Base-by-base conservation (phyloP, 2,113 vertebrate species). In the Vulpes lagopus region DNA sequence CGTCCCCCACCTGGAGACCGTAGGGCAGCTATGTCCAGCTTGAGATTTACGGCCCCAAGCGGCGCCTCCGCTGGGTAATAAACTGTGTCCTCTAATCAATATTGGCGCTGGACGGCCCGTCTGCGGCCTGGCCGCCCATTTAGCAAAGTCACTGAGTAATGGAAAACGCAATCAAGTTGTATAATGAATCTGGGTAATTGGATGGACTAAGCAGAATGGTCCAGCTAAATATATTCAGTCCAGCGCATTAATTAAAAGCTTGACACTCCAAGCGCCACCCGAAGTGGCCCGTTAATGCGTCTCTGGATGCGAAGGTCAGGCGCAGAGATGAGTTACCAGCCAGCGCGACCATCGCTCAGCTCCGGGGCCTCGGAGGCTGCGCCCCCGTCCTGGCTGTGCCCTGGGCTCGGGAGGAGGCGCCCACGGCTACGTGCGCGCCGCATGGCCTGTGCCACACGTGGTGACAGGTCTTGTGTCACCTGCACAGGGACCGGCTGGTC, bases 141-240 rank as follows among this genome's bases (percentile, higher is more conserved):
- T 91, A 95, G 92, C 94, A 96, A 92, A 96, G 95, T 92, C 92
- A 53, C 95, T 5, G 53, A 55, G 89, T 87, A 60, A 97, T 74
- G 92, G 97, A 76, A 94, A 94, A 98, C 0, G 27, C 94, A 94
- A 94, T 76, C 35, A 30, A 89, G 74, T 69, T 62, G 95, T 79
- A 83, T 91, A 93, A 95, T 93, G 96, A 97, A 94, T 71, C 67
- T 59, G 80, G 67, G 89, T 95, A 87, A 97, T 96, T 89, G 92
- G 97, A 76, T 27, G 94, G 97, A 89, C 92, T 2, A 4, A 96
- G 94, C 80, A 69, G 95, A 86, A 59, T 4, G 78, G 85, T 81
- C 64, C 95, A n/a, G 83, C 87, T 89, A 64, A 87, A 91, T 76
- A 43, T 51, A 92, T 88, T 84, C 83, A 32, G 89, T 53, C 86